Evolutionary conservation across 64 coral and sea anemone genomes (phyloP), one percentile per base, ranked within the genome.

Genomic region (Montipora cactus): DNA sequence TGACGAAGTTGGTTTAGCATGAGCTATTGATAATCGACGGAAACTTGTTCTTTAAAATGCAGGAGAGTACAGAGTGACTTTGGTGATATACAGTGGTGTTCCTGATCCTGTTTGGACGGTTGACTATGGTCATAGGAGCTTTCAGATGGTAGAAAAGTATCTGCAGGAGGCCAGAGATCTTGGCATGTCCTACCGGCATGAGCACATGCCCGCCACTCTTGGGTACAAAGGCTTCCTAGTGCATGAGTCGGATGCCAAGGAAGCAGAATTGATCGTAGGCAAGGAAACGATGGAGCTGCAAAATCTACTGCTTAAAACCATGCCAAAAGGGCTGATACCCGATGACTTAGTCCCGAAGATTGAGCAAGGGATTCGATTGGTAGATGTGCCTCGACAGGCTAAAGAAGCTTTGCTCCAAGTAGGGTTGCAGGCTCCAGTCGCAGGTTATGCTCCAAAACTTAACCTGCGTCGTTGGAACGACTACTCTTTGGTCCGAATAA

Each of bases 21-120:
- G 61, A 64, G 11, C 1, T 2, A 64, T 12, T 64, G 14, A 64
- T 64, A 14, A 14, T 0, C 9, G 61, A 64, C 14, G 4, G 52
- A 55, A 55, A 55, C 52, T 55, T 55, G 52, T 87, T 87, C 44
- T 50, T 74, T 13, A 87, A 87, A 87, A 72, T 87, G 15, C 46
- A 87, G 86, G 7, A 88, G 67, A 87, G 44, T 51, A 55, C 86
- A 88, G 59, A n/a, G 47, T 88, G 11, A 75, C 86, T 14, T 59
- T 88, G 14, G 47, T 25, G 86, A 75, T 88, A 76, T 76, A 49
- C 66, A 88, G 86, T 88, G 86, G 86, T 52, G 67, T 88, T 75
- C 86, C 86, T 59, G 71, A 88, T 72, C 86, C 86, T 88, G 71
- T 88, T 75, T 88, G 86, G 86, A 75, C 47, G 48, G 19, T 88